phyloP scores from a whole-genome alignment of 1,140 invertebrate genomes.

The Hetaerina americana region DNA sequence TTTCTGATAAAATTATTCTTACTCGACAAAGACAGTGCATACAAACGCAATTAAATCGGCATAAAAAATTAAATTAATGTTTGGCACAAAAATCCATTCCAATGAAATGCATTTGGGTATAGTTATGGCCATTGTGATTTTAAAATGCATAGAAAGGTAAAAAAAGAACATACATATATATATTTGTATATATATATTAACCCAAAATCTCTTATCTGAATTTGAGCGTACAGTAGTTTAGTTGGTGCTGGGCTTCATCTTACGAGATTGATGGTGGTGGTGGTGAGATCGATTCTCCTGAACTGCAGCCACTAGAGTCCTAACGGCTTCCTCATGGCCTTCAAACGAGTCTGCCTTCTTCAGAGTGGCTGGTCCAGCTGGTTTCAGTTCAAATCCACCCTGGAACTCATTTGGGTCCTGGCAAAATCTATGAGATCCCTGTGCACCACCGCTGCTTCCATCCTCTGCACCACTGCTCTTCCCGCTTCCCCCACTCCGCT shows the following conservation, averaged over 20 bases:
- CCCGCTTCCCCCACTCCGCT: conserved; percentile 14
- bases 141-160: no score
- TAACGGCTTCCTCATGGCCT: conserved; percentile 56
- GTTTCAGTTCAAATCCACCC: conserved; percentile 16
- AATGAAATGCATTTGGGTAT: no score
- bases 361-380: conserved; percentile 17
- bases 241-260: conserved; percentile 18
- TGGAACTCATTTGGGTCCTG: conserved; percentile 24
- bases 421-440: conserved; percentile 9
- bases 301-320: conserved; percentile 53
- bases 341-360: conserved; percentile 53
- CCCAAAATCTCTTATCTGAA: no score
- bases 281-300: conserved; percentile 45
- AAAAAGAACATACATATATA: no score
- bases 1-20: no score
- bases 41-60: no score
- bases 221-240: no score
- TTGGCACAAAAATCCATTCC: no score
- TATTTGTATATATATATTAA: no score
- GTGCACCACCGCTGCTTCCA: background rate
- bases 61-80: no score
- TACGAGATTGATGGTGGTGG: conserved; percentile 22
- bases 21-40: no score
- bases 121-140: no score
- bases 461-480: background rate